Base-by-base conservation (phyloP, 2,113 vertebrate genomes). In the Neodontobutis hainanensis region DNA sequence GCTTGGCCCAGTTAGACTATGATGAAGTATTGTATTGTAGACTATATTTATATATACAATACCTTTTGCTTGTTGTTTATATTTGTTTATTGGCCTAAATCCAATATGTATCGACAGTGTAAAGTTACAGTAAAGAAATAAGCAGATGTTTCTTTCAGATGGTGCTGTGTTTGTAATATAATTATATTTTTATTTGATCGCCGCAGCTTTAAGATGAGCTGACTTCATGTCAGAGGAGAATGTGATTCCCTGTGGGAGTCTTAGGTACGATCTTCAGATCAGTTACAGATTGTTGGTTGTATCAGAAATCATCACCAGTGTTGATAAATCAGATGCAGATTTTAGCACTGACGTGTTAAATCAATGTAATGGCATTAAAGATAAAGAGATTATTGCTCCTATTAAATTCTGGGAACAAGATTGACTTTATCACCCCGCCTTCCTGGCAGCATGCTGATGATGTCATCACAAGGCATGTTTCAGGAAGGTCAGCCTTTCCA, bases 371-470 rank as follows among this genome's bases (percentile, higher is more conserved):
- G 11, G 4, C 5, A 53, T 55, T 55, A 2, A 11, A 8, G 48
- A 15, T 57, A 51, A 47, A 73, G 55, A 0, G 0, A 11, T n/a
- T 56, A 12, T 65, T 68, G 68, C 68, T 52, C 42, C 16, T 27
- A 68, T 63, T 66, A 52, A 11, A 65, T 83, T 82, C 76, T 51
- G 14, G 45, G 78, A 82, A 83, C 49, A 36, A 12, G 0, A 36
- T 59, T 50, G 5, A 6, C 35, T 75, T 68, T 65, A 76, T 84
- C 71, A 45, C 65, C 40, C 6, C 0, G 11, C 52, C 68, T 88
- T 84, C 78, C 83, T 55, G 78, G 68, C 43, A 85, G 47, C 45
- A 5, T 8, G n/a, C 63, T 44, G 61, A 49, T 75, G 70, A 80
- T 71, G 58, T 68, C 75, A 75, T 40, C 47, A 19, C 10, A 11